Percentiles rank a stretch among this genome's conserved stretches.
Conservation (phyloP, 2,888 invertebrate genomes). For the Morpho achilles region DNA sequence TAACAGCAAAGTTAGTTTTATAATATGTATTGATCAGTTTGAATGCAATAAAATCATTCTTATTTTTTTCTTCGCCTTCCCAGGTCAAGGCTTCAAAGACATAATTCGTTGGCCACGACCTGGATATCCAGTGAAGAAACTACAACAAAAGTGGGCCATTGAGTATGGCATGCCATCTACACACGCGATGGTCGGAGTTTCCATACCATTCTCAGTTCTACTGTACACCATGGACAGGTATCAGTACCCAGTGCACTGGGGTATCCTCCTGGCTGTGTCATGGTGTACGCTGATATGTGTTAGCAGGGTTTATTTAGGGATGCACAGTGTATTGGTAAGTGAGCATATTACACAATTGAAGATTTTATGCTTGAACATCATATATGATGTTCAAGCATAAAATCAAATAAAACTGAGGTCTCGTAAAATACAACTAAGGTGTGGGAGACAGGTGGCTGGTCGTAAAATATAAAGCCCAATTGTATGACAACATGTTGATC, state of each 20-base stretch:
- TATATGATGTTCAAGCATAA: too few relatives aligned
- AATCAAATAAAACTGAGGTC: too few relatives aligned
- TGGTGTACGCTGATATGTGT: constrained; percentile 90
- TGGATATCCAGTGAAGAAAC: constrained; percentile 88
- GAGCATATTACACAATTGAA: too few relatives aligned
- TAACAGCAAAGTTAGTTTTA: too few relatives aligned
- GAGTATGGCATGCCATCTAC: constrained; percentile 98
- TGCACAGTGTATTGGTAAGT: constrained; percentile 93
- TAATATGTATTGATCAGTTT: too few relatives aligned
- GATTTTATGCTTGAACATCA: too few relatives aligned
- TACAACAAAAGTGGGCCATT: constrained; percentile 92
- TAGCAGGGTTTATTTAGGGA: constrained; percentile 93
- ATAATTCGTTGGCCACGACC: constrained; percentile 93
- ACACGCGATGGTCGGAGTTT: constrained; percentile 94
- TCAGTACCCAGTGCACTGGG: constrained; percentile 82
- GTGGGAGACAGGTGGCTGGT: too few relatives aligned
- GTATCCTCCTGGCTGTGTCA: constrained; percentile 76
- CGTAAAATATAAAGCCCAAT: too few relatives aligned
- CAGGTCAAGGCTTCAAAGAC: constrained; percentile 94
- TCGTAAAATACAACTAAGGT: too few relatives aligned
- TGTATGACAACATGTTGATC: too few relatives aligned
- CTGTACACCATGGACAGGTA: constrained; percentile 90
- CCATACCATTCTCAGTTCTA: constrained; percentile 91
- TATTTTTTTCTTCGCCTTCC: constrained; percentile 29
- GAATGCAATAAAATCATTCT: neutral